Percentiles rank a stretch among this genome's conserved stretches.
Evolutionary conservation across 2,797 vertebrate species (phyloP).

Genomic region (Sebastes reedi): DNA sequence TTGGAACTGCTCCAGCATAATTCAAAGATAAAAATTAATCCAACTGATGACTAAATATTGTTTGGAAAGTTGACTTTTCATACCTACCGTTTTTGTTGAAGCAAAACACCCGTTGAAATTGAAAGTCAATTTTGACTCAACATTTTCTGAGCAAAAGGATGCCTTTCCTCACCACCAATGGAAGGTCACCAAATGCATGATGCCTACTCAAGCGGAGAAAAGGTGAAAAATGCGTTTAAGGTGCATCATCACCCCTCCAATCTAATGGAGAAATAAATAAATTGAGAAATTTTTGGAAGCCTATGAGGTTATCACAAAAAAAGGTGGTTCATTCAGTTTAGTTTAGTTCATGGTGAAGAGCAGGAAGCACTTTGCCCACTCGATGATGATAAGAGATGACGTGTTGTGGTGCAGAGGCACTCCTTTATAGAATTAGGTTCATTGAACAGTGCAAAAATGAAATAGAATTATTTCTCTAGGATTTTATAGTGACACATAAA

Average conservation of each 20-base stretch:
- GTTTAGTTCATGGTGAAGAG: not conserved
- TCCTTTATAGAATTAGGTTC: not conserved
- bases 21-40: not conserved
- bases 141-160: not conserved
- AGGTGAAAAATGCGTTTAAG: not conserved
- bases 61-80: not conserved
- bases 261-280: slow-evolving; percentile 1
- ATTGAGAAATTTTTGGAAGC: not conserved
- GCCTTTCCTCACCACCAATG: not conserved
- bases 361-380: not conserved
- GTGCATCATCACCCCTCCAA: not conserved
- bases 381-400: slow-evolving; percentile 19
- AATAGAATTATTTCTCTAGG: slow-evolving; percentile 3
- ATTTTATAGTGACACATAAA: slow-evolving; percentile 31
- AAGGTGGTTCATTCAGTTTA: not conserved
- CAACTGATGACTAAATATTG: not conserved
- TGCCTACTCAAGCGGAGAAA: not conserved
- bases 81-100: not conserved
- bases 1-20: not conserved
- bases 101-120: not conserved
- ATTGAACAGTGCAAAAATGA: not conserved
- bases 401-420: not conserved
- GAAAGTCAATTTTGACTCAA: not conserved
- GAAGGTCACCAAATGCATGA: not conserved
- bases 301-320: not conserved